These are phyloP conservation scores for Chauna torquata DNA, from an alignment of 2,113 vertebrate genomes.

Conservation along the genomic window DNA sequence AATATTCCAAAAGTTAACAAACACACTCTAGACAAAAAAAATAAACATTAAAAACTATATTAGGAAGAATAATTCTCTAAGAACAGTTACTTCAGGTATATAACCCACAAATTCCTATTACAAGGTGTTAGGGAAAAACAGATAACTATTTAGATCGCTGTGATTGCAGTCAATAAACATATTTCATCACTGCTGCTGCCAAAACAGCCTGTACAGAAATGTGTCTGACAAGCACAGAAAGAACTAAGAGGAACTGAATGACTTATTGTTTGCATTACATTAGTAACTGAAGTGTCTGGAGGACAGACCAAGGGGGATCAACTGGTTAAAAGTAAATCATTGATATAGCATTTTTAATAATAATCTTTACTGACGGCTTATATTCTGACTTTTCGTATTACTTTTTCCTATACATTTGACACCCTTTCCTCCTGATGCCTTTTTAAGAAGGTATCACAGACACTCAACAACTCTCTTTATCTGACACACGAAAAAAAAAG, in stretches of 20 bases:
- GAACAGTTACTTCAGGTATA: constrained; percentile 23
- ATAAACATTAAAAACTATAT: not conserved
- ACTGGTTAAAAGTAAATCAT: constrained; percentile 39
- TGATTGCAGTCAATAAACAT: constrained; percentile 29
- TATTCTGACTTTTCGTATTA: not conserved
- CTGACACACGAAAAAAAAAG: not conserved
- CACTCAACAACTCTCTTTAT: not conserved
- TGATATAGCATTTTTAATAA: not conserved
- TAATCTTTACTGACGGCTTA: not conserved
- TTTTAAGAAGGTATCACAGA: not conserved
- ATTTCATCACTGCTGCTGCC: constrained; percentile 50
- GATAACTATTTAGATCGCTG: not conserved
- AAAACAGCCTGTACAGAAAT: constrained; percentile 16
- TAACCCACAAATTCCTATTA: constrained; percentile 25
- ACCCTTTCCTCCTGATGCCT: not conserved
- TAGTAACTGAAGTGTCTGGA: constrained; percentile 35
- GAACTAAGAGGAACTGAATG: constrained; percentile 1
- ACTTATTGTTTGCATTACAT: constrained; percentile 32
- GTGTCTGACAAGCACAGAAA: constrained; percentile 26
- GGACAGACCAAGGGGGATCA: constrained; percentile 22
- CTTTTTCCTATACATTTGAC: not conserved
- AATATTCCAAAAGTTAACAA: not conserved
- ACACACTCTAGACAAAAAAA: not conserved
- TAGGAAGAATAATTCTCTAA: not conserved
- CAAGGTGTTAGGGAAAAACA: not conserved